Evolutionary conservation across 2,113 vertebrate species (phyloP).

Genomic region (Trochalopteron elliotii): DNA sequence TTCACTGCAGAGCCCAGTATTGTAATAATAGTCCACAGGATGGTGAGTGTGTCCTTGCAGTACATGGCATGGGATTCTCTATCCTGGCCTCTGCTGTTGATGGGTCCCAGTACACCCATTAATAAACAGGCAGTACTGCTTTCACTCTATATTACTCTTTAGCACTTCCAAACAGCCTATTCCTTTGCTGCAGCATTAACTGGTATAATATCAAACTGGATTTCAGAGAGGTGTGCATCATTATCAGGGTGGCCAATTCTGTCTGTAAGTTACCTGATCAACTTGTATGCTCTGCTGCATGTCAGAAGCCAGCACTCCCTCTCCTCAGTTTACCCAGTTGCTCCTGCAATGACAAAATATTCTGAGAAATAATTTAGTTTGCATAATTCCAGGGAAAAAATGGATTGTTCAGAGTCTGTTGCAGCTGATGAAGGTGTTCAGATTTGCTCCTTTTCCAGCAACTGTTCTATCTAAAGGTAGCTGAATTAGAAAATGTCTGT

Average conservation of each 20-base stretch:
- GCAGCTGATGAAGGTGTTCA: not conserved
- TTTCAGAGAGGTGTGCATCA: not conserved
- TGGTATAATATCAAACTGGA: fast-evolving
- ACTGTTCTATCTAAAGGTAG: not conserved
- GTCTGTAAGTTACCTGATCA: not conserved
- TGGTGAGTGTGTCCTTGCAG: not conserved
- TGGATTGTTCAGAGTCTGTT: not conserved
- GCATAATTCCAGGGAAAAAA: not conserved
- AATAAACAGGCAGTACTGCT: not conserved
- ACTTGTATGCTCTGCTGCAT: not conserved
- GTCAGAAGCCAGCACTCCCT: not conserved
- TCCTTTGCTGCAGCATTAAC: not conserved
- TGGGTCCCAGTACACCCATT: not conserved
- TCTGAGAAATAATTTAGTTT: not conserved
- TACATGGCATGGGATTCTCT: not conserved
- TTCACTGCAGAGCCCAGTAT: not conserved
- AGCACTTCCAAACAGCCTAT: not conserved
- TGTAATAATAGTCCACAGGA: not conserved
- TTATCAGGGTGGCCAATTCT: not conserved
- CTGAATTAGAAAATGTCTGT: not conserved
- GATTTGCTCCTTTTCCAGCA: not conserved
- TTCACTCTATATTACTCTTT: not conserved
- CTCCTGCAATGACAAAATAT: not conserved
- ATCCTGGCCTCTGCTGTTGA: not conserved
- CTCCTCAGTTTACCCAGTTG: not conserved